A percentile compares a stretch with the other conserved stretches of the same genome.
Evolutionary conservation across 2,113 vertebrate species (phyloP).

Genomic region (Narcine bancroftii): DNA sequence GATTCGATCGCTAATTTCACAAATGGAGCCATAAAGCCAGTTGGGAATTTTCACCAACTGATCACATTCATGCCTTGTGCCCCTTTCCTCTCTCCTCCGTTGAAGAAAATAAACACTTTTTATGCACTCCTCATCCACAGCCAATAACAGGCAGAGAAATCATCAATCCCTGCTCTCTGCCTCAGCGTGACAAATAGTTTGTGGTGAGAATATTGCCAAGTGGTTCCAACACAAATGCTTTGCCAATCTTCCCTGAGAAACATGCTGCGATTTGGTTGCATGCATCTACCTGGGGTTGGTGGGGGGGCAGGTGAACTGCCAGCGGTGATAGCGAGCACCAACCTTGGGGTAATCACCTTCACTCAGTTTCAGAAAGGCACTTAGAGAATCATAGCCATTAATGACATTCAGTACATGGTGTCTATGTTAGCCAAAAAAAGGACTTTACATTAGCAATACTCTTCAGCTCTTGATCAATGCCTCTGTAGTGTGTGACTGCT

Average conservation of each 20-base stretch:
- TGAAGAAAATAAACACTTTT: neutral
- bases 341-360: neutral
- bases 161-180: neutral
- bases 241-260: neutral
- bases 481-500: too few relatives aligned
- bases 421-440: too few relatives aligned
- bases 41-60: constrained; percentile 17
- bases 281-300: neutral
- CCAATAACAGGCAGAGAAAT: neutral
- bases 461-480: too few relatives aligned
- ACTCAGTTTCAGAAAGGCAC: neutral
- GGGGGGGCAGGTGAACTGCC: too few relatives aligned
- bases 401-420: too few relatives aligned
- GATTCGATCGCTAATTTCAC: neutral
- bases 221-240: neutral
- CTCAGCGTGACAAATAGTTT: neutral
- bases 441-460: too few relatives aligned
- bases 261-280: neutral
- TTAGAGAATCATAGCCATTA: neutral
- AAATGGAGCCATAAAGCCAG: neutral
- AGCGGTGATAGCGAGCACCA: neutral
- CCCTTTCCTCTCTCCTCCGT: neutral
- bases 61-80: neutral
- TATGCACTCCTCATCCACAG: neutral
- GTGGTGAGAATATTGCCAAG: neutral